Percentiles rank a stretch among this genome's conserved stretches.
Evolutionary conservation across 1,140 invertebrate species (phyloP).

Genomic region (Pygmarrhopalites habei): DNA sequence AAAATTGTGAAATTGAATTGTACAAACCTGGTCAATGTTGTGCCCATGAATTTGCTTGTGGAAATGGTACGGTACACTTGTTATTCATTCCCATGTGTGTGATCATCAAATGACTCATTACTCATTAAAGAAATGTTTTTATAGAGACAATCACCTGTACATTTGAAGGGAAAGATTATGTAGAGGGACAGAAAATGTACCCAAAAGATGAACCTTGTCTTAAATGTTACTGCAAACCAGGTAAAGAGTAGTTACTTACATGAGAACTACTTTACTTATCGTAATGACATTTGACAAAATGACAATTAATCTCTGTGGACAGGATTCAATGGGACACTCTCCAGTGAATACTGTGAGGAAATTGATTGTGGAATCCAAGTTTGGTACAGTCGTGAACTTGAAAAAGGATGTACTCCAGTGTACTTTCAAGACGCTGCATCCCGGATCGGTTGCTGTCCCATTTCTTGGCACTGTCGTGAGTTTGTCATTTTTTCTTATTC

Average conservation of each 20-base stretch:
- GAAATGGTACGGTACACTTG: conserved; percentile 23
- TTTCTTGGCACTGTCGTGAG: conserved; percentile 38
- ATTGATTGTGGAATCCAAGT: conserved; percentile 38
- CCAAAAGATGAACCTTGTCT: conserved; percentile 29
- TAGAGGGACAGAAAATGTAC: conserved; percentile 33
- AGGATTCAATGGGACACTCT: conserved; percentile 19
- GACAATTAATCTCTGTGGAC: too few species aligned
- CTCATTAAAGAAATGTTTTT: too few species aligned
- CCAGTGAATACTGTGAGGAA: conserved; percentile 27
- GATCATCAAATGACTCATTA: too few species aligned
- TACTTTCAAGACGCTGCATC: conserved; percentile 20
- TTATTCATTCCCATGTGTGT: too few species aligned
- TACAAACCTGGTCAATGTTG: conserved; percentile 34
- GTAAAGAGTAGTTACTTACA: too few species aligned
- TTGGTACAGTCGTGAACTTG: conserved; percentile 27
- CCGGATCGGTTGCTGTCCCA: conserved; percentile 29
- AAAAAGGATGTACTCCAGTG: conserved; percentile 32
- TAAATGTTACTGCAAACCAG: conserved; percentile 27
- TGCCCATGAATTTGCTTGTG: conserved; percentile 31
- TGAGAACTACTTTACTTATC: conserved; percentile 11
- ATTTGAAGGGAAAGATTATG: conserved; percentile 24
- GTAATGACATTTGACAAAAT: too few species aligned
- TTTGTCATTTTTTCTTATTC: conserved; percentile 1
- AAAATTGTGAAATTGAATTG: conserved; percentile 19
- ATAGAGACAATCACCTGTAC: conserved; percentile 19